Evolutionary conservation across 1,140 invertebrate genomes (phyloP).

Genomic region (Ceratosolen fusciceps): DNA sequence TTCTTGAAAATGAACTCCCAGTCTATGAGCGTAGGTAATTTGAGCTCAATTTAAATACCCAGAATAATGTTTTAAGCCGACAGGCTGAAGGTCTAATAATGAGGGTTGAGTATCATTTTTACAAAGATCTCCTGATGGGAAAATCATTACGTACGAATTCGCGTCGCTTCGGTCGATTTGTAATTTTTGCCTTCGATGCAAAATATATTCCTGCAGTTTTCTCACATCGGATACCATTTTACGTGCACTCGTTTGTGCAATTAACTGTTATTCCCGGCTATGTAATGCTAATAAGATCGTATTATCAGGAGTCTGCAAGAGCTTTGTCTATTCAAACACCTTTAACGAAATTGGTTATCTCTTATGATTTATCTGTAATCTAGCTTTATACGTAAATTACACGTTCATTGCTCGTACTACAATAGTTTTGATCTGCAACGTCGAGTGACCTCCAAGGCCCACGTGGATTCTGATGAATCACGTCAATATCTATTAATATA

Average conservation of each 20-base stretch:
- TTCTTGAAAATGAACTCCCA: not conserved
- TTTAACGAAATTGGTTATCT: not conserved
- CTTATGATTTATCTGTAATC: not conserved
- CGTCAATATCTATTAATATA: not conserved
- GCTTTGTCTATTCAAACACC: not conserved
- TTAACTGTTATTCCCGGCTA: not conserved
- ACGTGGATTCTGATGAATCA: not conserved
- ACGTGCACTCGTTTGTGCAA: not conserved
- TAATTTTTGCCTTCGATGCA: not conserved
- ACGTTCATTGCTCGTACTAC: too few relatives aligned
- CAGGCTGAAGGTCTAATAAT: slow-evolving; percentile 1
- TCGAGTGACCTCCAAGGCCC: not conserved
- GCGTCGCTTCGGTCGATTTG: not conserved
- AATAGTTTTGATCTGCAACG: not conserved
- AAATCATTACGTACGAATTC: slow-evolving; percentile 22
- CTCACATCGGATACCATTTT: not conserved
- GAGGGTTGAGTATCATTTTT: slow-evolving; percentile 17
- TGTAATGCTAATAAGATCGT: too few relatives aligned
- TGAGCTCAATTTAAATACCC: slow-evolving; percentile 15
- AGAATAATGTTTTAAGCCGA: slow-evolving; percentile 1
- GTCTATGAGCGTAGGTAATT: not conserved
- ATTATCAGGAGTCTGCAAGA: too few relatives aligned
- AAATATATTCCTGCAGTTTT: slow-evolving; percentile 3
- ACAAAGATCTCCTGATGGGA: slow-evolving; percentile 2
- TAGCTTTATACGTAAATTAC: not conserved